phyloP scores from a whole-genome alignment of 35 echinoderm and acorn worm species.

The Apostichopus japonicus region DNA sequence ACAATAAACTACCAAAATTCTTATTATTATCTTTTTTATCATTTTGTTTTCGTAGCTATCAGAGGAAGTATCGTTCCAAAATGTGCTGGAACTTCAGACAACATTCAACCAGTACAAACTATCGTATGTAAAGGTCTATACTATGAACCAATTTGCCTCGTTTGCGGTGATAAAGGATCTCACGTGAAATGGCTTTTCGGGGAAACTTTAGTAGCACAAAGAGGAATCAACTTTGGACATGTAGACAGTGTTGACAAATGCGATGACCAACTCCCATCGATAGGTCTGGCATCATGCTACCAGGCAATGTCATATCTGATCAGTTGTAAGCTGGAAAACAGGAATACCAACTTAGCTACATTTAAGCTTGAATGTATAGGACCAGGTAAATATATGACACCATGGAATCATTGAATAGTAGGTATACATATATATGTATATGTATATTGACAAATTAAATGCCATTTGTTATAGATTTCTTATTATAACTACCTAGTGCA shows the following conservation, averaged over 20 bases:
- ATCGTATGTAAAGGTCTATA: not conserved
- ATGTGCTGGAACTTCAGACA: no score
- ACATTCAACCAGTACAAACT: not conserved
- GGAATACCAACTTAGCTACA: not conserved
- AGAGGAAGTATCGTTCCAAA: no score
- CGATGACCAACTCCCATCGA: not conserved
- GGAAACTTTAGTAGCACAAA: not conserved
- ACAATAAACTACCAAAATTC: no score
- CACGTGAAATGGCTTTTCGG: not conserved
- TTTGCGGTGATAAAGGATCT: not conserved
- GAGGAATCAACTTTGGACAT: not conserved
- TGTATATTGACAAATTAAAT: no score
- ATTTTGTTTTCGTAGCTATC: no score
- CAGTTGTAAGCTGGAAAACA: not conserved
- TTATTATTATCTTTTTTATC: no score
- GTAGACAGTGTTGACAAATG: not conserved
- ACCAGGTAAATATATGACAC: not conserved
- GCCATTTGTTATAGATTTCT: no score
- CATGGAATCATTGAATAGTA: no score
- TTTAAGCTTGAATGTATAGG: not conserved
- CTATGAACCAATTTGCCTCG: not conserved
- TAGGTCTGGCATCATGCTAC: not conserved
- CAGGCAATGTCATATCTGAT: not conserved
- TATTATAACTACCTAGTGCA: no score
- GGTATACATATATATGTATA: no score